Percentiles rank a stretch among this genome's conserved stretches.
Conservation (phyloP, 2,888 invertebrate species). For the Synergus umbraculus region DNA sequence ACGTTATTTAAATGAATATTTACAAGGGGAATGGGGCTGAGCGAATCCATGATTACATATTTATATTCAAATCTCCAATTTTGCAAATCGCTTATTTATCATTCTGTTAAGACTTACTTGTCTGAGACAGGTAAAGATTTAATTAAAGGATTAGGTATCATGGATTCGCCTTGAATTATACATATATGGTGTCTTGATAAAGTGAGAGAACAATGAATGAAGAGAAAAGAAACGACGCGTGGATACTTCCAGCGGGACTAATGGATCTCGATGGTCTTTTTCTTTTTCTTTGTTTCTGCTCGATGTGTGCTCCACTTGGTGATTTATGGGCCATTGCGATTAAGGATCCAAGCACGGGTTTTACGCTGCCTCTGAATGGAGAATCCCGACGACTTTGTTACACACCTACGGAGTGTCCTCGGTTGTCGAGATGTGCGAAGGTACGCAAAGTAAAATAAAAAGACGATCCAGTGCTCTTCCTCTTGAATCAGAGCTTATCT, state of each 20-base stretch:
- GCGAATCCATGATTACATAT: not conserved
- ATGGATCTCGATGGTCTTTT: constrained; percentile 48
- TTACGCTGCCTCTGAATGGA: constrained; percentile 34
- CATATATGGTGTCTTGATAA: constrained; percentile 17
- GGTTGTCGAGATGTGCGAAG: constrained; percentile 44
- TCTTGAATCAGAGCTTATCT: constrained; percentile 84
- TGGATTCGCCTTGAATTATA: constrained; percentile 23
- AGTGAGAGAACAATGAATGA: constrained; percentile 12
- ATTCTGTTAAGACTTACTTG: not conserved
- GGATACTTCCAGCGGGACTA: constrained; percentile 45
- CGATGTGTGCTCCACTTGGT: constrained; percentile 42
- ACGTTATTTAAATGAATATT: not conserved
- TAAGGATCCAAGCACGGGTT: constrained; percentile 30
- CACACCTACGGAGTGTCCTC: constrained; percentile 29
- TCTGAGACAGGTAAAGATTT: not conserved
- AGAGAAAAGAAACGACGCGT: constrained; percentile 29
- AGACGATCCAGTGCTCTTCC: constrained; percentile 37
- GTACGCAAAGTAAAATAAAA: constrained; percentile 46
- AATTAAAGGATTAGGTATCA: not conserved
- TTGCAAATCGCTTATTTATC: not conserved
- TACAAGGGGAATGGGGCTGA: not conserved
- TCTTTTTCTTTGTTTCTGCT: constrained; percentile 38
- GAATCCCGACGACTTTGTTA: constrained; percentile 32
- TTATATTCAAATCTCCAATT: not conserved
- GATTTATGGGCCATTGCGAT: constrained; percentile 36